These are phyloP conservation scores for Marcusenius ussheri DNA, from an alignment of 2,113 vertebrate species.

Conservation along the genomic window DNA sequence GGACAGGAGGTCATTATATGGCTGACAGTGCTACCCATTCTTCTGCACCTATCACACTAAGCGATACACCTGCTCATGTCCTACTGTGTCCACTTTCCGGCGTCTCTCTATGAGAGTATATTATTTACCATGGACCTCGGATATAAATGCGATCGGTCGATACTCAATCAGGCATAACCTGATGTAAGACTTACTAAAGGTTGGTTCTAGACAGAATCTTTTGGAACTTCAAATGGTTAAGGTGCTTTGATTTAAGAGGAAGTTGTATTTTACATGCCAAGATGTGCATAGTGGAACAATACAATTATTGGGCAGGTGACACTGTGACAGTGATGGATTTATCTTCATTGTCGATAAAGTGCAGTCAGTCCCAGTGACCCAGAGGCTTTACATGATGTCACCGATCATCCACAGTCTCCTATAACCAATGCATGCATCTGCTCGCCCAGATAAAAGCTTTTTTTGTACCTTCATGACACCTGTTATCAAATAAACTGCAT, in stretches of 20 bases:
- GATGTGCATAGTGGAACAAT: background rate
- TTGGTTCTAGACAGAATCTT: background rate
- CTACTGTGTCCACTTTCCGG: background rate
- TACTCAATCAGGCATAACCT: background rate
- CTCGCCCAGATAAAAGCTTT: background rate
- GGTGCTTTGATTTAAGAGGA: background rate
- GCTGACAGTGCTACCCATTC: too few relatives aligned
- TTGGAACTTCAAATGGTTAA: background rate
- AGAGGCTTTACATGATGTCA: background rate
- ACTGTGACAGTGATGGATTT: background rate
- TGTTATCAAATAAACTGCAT: background rate
- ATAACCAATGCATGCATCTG: background rate
- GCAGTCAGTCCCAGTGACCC: background rate
- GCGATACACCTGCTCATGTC: background rate
- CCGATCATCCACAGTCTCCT: background rate
- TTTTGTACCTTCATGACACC: background rate
- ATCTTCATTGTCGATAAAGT: background rate
- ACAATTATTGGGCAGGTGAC: background rate
- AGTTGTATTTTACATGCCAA: background rate
- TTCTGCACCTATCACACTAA: background rate
- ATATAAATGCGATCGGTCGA: too few relatives aligned
- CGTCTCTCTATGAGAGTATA: background rate
- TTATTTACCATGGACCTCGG: background rate
- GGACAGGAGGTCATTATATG: too few relatives aligned
- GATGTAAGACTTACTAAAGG: background rate